Conservation (phyloP, 2,113 vertebrate species). For the Sardina pilchardus region DNA sequence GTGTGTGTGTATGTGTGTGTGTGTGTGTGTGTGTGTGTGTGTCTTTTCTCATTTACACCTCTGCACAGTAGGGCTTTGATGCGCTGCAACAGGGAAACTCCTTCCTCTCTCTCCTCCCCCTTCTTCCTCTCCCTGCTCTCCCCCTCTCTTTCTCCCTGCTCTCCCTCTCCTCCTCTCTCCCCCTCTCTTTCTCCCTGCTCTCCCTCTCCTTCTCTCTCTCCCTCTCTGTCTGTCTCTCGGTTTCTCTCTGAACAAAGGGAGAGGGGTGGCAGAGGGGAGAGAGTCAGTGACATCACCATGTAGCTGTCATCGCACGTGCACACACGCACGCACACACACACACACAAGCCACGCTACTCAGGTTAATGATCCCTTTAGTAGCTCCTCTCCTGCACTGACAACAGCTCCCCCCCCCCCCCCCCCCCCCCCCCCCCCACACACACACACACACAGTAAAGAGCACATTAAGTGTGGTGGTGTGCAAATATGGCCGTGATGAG, state of each 20-base stretch:
- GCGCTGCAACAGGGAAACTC: neutral
- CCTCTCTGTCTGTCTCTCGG: neutral
- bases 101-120: neutral
- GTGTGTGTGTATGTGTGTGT: neutral
- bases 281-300: too few relatives aligned
- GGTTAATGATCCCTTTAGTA: too few relatives aligned
- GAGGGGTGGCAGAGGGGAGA: too few relatives aligned
- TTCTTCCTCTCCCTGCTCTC: neutral
- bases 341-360: neutral
- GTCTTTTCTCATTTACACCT: slow-evolving; percentile 15
- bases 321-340: slow-evolving; percentile 2
- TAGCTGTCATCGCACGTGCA: neutral
- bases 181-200: slow-evolving; percentile 46
- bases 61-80: neutral
- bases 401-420: neutral
- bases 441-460: neutral
- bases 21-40: slow-evolving; percentile 1
- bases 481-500: neutral
- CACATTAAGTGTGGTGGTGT: neutral
- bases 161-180: neutral
- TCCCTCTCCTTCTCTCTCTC: slow-evolving; percentile 28
- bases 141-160: slow-evolving; percentile 45
- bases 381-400: too few relatives aligned
- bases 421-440: neutral
- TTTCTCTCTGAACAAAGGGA: neutral